Conservation (phyloP, 2,797 vertebrate genomes). For the Acrocephalus scirpaceus region DNA sequence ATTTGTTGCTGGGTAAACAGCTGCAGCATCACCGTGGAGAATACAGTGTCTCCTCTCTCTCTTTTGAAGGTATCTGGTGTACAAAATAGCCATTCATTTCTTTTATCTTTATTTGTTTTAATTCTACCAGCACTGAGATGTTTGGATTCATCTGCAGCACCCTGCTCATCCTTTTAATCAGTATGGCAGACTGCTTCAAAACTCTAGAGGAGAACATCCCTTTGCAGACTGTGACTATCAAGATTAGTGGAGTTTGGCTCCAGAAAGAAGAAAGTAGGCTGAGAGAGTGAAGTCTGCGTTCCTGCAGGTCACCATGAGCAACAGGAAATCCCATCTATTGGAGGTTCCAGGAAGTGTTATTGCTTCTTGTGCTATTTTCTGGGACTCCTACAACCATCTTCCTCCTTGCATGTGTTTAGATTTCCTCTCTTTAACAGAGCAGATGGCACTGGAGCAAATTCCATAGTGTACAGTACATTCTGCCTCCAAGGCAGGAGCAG, state of each 20-base stretch:
- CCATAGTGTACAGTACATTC: neutral
- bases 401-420: neutral
- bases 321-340: neutral
- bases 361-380: neutral
- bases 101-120: neutral
- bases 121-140: neutral
- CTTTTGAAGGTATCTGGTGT: neutral
- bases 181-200: neutral
- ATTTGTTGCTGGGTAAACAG: slow-evolving; percentile 14
- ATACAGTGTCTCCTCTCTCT: neutral
- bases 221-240: neutral
- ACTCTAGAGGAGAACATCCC: neutral
- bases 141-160: neutral
- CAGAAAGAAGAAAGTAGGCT: neutral
- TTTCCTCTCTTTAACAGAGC: neutral
- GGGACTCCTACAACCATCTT: neutral
- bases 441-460: neutral
- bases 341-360: neutral
- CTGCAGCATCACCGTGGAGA: neutral
- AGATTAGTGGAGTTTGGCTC: neutral
- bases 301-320: neutral
- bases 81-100: neutral
- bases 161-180: neutral
- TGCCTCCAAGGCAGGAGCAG: neutral
- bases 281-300: neutral